These are phyloP conservation scores for Macropus fuliginosus DNA, from an alignment of 2,797 vertebrate species.

Conservation along the genomic window DNA sequence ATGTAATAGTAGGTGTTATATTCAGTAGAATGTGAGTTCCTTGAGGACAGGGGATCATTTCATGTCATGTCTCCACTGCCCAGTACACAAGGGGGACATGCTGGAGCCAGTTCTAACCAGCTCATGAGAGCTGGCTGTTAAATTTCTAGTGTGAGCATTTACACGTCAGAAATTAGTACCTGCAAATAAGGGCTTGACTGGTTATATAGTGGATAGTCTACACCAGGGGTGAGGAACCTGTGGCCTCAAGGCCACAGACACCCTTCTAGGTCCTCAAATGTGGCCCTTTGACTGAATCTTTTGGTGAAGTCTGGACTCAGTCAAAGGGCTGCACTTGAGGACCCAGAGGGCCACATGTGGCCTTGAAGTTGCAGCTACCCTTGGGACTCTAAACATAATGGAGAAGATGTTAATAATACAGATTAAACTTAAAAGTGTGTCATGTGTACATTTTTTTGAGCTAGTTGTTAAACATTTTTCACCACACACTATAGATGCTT, in stretches of 20 bases:
- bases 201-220: not conserved
- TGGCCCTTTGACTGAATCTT: no score
- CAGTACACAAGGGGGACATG: not conserved
- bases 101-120: not conserved
- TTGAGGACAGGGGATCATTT: not conserved
- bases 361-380: no score
- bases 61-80: not conserved
- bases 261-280: no score
- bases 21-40: not conserved
- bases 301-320: no score
- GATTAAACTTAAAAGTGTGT: not conserved
- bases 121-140: not conserved
- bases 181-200: not conserved
- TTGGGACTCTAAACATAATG: not conserved
- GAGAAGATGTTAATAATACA: not conserved
- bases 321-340: no score
- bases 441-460: not conserved
- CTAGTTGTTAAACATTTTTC: not conserved
- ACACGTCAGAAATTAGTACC: not conserved
- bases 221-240: no score
- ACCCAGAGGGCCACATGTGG: no score
- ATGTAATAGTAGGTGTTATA: not conserved
- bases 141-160: not conserved
- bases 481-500: not conserved
- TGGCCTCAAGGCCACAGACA: no score